Conservation (phyloP, 2,888 invertebrate species). For the Dasysyrphus albostriatus region DNA sequence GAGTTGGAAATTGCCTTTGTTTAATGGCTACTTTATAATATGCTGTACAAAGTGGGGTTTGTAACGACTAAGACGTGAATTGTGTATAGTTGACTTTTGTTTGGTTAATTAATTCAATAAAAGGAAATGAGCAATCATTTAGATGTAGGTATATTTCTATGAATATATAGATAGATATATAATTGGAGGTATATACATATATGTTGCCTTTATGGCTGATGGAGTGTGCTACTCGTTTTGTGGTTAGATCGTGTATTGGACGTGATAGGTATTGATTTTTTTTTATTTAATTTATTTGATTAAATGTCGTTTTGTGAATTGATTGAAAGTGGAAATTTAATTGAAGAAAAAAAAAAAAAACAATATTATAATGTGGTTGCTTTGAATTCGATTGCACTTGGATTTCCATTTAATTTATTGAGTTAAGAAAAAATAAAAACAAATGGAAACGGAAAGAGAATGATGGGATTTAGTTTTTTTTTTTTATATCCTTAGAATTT, state of each 20-base stretch:
- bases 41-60: not conserved
- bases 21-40: constrained; percentile 42
- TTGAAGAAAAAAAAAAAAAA: constrained; percentile 37
- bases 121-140: constrained; percentile 72
- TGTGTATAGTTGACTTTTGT: constrained; percentile 64
- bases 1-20: constrained; percentile 49
- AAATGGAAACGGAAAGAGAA: not conserved
- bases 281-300: constrained; percentile 34
- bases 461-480: not conserved
- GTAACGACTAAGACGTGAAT: constrained; percentile 41
- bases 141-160: constrained; percentile 9
- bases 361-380: not conserved
- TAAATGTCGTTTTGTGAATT: constrained; percentile 45
- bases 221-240: constrained; percentile 42
- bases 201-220: not conserved
- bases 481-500: not conserved
- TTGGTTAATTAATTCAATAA: constrained; percentile 74
- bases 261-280: constrained; percentile 34
- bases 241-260: constrained; percentile 35
- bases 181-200: constrained; percentile 15
- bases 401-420: not conserved
- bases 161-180: not conserved
- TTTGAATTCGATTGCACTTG: not conserved
- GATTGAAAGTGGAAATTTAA: constrained; percentile 51
- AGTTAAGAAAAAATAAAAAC: not conserved